Evolutionary conservation across 2,888 invertebrate genomes (phyloP), one percentile per base, ranked within the genome.

Genomic region (Trachelus troglodyta): DNA sequence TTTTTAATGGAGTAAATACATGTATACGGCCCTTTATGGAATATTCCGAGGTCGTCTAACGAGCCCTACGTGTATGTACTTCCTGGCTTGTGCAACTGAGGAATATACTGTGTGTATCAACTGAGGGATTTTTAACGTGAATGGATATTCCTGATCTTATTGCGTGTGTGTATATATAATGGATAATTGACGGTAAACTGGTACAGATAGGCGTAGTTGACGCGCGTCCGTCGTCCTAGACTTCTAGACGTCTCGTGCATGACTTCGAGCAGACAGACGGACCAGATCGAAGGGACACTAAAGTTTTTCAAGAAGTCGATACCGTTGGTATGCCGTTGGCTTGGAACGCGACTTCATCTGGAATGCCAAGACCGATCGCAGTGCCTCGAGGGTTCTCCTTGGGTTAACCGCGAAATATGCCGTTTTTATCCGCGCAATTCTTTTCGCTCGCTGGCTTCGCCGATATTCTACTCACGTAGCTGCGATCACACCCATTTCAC

Each of bases 381-480:
- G 35, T 71, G 78, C 77, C 73, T 71, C 69, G 37, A 77, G 76
- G 80, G 77, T 77, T 80, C 76, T 33, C 69, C 75, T 37, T 35
- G 30, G 56, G 56, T 9, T 56, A 56, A 56, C 31, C 75, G 73
- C 73, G 81, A 79, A 84, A 85, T 85, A 85, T 85, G 85, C 85
- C 83, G 84, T 85, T 85, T 85, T 85, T 85, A 85, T 85, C 85
- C 35, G 80, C 80, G 77, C 68, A 76, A 83, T 81, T 81, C 82
- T 81, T 84, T 87, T 84, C 83, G 83, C 80, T 84, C 78, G 82
- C 79, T 77, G 82, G 56, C 23, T 56, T 56, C 56, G 56, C 56
- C 56, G 75, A 77, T 79, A 87, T 87, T 87, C 88, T 77, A 71
- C 83, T 87, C 88, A 88, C 87, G 87, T 87, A 56, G 9, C 9